These are phyloP conservation scores for Clistopyga incitator DNA, from an alignment of 2,888 invertebrate species.

Conservation along the genomic window DNA sequence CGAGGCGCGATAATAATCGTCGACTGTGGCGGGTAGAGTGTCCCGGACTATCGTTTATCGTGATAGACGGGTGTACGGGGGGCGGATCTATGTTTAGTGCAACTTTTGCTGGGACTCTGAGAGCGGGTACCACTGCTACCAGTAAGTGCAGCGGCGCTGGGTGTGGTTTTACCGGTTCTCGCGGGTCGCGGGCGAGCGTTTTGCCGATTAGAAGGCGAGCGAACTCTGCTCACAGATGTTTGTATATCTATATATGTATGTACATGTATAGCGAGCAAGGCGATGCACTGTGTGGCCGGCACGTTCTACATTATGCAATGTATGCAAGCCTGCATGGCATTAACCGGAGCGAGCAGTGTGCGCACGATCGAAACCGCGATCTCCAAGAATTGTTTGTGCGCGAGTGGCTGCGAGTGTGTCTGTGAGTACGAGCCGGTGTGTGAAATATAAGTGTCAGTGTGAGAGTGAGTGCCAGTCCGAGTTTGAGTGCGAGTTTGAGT, in stretches of 20 bases:
- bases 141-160: slow-evolving; percentile 69
- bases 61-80: slow-evolving; percentile 32
- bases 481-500: not conserved
- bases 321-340: slow-evolving; percentile 64
- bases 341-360: slow-evolving; percentile 56
- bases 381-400: not conserved
- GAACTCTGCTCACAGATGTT: slow-evolving; percentile 62
- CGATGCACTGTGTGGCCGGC: slow-evolving; percentile 13
- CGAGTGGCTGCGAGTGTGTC: too few relatives aligned
- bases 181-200: slow-evolving; percentile 69
- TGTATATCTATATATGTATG: slow-evolving; percentile 5
- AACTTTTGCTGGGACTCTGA: slow-evolving; percentile 25
- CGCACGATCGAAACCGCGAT: slow-evolving; percentile 60
- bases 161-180: slow-evolving; percentile 82
- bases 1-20: slow-evolving; percentile 56
- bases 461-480: not conserved
- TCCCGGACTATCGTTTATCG: slow-evolving; percentile 28
- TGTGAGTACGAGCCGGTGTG: not conserved
- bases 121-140: slow-evolving; percentile 30
- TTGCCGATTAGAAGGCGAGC: slow-evolving; percentile 77
- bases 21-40: slow-evolving; percentile 9
- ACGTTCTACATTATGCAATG: slow-evolving; percentile 61
- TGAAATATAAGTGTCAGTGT: not conserved
- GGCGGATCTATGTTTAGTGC: slow-evolving; percentile 40
- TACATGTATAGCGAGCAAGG: not conserved